Base-by-base conservation (phyloP, 2,797 vertebrate species). In the Furcifer pardalis region DNA sequence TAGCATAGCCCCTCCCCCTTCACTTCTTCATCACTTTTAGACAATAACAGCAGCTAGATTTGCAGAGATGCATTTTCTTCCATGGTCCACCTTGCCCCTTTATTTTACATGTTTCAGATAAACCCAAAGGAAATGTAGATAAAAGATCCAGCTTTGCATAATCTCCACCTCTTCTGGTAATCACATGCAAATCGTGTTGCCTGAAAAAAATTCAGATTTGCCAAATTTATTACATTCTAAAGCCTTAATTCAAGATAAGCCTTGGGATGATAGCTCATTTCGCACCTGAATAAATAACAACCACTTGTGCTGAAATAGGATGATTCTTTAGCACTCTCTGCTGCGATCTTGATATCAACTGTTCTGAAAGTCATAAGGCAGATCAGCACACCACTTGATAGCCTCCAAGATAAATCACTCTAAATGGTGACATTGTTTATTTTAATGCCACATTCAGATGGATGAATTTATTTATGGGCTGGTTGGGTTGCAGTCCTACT, bases 271-370 rank as follows among this genome's bases (percentile, higher is more conserved):
- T 75, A 68, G 85, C 73, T 77, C 73, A 80, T 35, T 82, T 92
- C 87, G 88, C 86, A 84, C 79, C 32, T 85, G 74, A 93, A 91
- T 86, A 91, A 92, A 82, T 91, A 89, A 89, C 32, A 82, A 75
- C 30, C 86, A 66, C 42, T 63, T 84, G 49, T 7, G 79, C 35
- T 83, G 56, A 92, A 92, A 87, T 86, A 87, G 46, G n/a, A 91
- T 90, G 87, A 90, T 88, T 91, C 86, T 86, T 90, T 86, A 88
- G 59, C 52, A 15, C 23, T 85, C 92, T 89, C 92, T 93, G 56
- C 90, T 92, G 92, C 92, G 72, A 93, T 94, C 93, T 92, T 93
- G 79, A 91, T 72, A 90, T 81, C 90, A 90, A 62, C 83, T 79
- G 56, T 91, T 89, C 91, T 79, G 59, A 84, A 90, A 84, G 83